Evolutionary conservation across 2,797 vertebrate genomes (phyloP).

Genomic region (Hylomyscus alleni): DNA sequence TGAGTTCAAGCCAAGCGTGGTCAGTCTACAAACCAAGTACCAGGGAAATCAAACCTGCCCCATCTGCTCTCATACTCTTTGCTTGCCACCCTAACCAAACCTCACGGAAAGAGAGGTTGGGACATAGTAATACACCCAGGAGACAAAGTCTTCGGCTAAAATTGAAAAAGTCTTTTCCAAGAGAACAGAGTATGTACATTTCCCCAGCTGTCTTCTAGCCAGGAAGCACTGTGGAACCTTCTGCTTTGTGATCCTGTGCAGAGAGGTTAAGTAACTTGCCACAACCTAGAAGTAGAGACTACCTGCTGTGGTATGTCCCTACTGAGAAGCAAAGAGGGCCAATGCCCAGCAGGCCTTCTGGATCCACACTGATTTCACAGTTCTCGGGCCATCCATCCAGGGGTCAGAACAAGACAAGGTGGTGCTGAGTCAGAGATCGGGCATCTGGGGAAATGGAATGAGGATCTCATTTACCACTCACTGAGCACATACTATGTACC

Average conservation of each 20-base stretch:
- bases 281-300: background rate
- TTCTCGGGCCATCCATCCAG: background rate
- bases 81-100: background rate
- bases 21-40: background rate
- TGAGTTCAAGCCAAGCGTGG: background rate
- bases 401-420: background rate
- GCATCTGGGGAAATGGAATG: background rate
- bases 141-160: background rate
- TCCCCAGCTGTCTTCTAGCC: too few species aligned
- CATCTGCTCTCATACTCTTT: accelerated
- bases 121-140: background rate
- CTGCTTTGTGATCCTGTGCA: background rate
- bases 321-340: background rate
- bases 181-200: background rate
- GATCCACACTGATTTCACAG: accelerated
- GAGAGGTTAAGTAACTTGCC: background rate
- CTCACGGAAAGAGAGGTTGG: background rate
- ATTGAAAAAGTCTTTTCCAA: background rate
- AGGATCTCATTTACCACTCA: background rate
- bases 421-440: background rate
- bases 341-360: background rate
- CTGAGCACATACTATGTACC: background rate
- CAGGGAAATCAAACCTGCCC: background rate
- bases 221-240: background rate
- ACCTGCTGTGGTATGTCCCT: background rate